These are phyloP conservation scores for Leptodactylus fuscus DNA, from an alignment of 2,113 vertebrate species.

Conservation along the genomic window DNA sequence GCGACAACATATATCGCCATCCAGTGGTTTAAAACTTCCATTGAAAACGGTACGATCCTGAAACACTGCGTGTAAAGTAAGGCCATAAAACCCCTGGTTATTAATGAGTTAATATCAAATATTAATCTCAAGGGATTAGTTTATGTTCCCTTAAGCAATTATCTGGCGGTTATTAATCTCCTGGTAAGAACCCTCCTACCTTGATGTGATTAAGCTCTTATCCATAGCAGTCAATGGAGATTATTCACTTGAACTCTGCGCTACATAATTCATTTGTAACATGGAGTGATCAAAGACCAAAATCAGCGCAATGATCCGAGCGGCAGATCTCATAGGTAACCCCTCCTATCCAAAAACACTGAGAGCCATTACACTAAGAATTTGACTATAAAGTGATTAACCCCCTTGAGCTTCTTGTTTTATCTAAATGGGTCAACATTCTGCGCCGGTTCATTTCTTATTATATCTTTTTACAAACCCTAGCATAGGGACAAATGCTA, in stretches of 20 bases:
- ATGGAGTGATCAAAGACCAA: neutral
- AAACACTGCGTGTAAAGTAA: no score
- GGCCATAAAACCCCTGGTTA: neutral
- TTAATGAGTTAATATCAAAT: neutral
- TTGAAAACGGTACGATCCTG: no score
- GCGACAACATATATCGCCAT: no score
- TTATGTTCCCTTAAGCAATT: neutral
- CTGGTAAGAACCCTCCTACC: neutral
- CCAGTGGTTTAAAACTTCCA: no score
- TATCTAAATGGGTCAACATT: no score
- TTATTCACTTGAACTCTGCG: constrained; percentile 7
- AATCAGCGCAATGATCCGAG: neutral
- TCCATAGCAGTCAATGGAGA: neutral
- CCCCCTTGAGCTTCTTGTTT: neutral
- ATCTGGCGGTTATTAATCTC: neutral
- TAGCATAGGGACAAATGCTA: no score
- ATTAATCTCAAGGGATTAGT: neutral
- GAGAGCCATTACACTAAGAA: neutral
- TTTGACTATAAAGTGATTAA: neutral
- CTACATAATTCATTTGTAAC: neutral
- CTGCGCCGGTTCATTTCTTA: no score
- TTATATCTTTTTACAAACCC: no score
- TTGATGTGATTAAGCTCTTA: neutral
- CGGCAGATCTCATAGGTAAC: neutral
- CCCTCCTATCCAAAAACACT: neutral